A percentile compares a stretch with the other conserved stretches of the same genome.
These are phyloP conservation scores for Passer montanus DNA, from an alignment of 2,113 vertebrate species.

Conservation along the genomic window DNA sequence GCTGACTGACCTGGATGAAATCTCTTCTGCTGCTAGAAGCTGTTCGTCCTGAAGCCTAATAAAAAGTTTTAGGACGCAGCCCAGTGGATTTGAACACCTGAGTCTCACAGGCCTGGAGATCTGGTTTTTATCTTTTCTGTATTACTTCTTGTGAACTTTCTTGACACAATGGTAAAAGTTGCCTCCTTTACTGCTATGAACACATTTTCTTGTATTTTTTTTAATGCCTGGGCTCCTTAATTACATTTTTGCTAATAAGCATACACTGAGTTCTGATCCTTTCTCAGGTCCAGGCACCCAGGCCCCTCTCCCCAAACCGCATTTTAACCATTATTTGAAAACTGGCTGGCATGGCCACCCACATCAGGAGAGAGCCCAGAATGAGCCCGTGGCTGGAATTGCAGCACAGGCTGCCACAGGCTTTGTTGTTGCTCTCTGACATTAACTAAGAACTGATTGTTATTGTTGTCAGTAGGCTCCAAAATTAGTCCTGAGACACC, in stretches of 20 bases:
- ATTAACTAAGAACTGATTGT: not conserved
- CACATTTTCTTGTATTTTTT: not conserved
- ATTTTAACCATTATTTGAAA: not conserved
- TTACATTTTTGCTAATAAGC: not conserved
- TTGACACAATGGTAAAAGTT: not conserved
- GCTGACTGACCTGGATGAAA: not conserved
- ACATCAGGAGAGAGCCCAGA: not conserved
- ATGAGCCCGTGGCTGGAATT: not conserved
- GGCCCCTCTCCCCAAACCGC: not conserved
- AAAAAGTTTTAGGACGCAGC: not conserved
- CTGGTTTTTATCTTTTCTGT: not conserved
- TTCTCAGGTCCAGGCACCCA: not conserved
- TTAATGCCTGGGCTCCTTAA: not conserved
- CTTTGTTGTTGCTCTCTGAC: conserved; percentile 23
- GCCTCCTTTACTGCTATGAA: not conserved
- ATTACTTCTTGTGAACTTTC: not conserved
- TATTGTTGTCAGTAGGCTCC: conserved; percentile 2
- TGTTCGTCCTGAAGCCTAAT: not conserved
- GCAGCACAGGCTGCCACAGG: not conserved
- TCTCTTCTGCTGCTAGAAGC: not conserved
- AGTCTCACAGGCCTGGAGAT: not conserved
- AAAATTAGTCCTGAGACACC: not conserved
- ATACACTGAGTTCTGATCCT: not conserved
- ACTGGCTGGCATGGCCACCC: not conserved
- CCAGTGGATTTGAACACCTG: not conserved